Conservation (phyloP, 2,797 vertebrate genomes). For the Pangasius sanitwongsei region DNA sequence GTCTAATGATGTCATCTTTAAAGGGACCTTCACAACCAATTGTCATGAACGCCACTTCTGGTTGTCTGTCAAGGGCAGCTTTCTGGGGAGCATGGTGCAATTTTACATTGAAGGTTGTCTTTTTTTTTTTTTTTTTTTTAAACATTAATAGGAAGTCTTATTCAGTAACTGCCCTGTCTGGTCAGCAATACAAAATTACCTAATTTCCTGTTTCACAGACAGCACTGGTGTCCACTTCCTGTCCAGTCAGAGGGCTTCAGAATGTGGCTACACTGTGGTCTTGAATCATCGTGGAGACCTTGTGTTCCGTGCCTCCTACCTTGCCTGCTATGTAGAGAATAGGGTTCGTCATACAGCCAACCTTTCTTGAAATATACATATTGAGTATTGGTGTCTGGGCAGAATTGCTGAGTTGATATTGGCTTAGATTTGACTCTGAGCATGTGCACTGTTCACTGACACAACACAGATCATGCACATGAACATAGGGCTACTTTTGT, state of each 20-base stretch:
- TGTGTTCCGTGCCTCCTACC: slow-evolving; percentile 70
- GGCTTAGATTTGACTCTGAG: background rate
- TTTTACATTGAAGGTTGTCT: slow-evolving; percentile 65
- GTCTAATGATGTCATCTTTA: slow-evolving; percentile 1
- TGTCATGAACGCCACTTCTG: slow-evolving; percentile 68
- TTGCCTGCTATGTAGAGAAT: slow-evolving; percentile 68
- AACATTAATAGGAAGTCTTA: background rate
- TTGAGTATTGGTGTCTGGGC: background rate
- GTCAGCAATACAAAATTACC: background rate
- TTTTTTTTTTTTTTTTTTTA: background rate
- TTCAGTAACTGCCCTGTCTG: background rate
- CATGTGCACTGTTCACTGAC: background rate
- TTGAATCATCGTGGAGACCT: slow-evolving; percentile 62
- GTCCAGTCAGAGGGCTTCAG: slow-evolving; percentile 51
- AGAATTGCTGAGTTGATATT: background rate
- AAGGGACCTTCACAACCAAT: slow-evolving; percentile 60
- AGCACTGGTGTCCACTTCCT: slow-evolving; percentile 56
- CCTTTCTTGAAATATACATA: background rate
- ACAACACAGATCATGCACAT: background rate
- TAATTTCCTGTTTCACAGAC: slow-evolving; percentile 57
- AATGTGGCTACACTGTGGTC: slow-evolving; percentile 69
- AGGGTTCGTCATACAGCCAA: slow-evolving; percentile 49
- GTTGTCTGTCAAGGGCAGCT: slow-evolving; percentile 62
- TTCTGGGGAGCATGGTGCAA: slow-evolving; percentile 47
- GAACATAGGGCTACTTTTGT: background rate